Percentiles rank a stretch among this genome's conserved stretches.
These are phyloP conservation scores for Hypanus sabinus DNA, from an alignment of 2,113 vertebrate species.

Conservation along the genomic window DNA sequence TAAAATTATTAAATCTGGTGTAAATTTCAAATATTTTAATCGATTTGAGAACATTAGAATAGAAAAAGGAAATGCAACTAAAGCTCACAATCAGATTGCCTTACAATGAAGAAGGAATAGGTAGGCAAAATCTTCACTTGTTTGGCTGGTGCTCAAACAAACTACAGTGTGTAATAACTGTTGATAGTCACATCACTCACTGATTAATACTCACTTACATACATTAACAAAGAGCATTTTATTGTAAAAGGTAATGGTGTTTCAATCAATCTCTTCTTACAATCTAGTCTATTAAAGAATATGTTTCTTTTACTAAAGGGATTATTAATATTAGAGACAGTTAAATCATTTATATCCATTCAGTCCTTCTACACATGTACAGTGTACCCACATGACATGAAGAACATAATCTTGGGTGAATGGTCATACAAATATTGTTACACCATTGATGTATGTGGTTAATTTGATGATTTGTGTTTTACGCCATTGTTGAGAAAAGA, in stretches of 20 bases:
- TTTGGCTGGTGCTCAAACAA: neutral
- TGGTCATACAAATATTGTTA: conserved; percentile 27
- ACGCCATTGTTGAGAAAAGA: conserved; percentile 10
- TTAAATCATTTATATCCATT: neutral
- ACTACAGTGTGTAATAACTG: neutral
- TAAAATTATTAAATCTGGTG: neutral
- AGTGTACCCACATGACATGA: neutral
- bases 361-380: neutral
- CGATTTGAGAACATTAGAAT: neutral
- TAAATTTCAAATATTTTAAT: neutral
- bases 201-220: neutral
- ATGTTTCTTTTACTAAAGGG: neutral
- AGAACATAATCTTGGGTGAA: conserved; percentile 31
- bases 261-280: neutral
- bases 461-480: conserved; percentile 32
- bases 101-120: neutral
- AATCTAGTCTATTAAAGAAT: neutral
- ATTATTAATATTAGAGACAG: neutral
- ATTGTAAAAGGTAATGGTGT: neutral
- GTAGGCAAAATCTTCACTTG: neutral
- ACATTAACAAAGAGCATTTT: neutral
- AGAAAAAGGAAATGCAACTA: neutral
- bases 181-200: neutral
- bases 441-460: neutral
- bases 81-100: neutral